Evolutionary conservation across 2,888 invertebrate genomes (phyloP).

Genomic region (Brachynemurus nebulosus): DNA sequence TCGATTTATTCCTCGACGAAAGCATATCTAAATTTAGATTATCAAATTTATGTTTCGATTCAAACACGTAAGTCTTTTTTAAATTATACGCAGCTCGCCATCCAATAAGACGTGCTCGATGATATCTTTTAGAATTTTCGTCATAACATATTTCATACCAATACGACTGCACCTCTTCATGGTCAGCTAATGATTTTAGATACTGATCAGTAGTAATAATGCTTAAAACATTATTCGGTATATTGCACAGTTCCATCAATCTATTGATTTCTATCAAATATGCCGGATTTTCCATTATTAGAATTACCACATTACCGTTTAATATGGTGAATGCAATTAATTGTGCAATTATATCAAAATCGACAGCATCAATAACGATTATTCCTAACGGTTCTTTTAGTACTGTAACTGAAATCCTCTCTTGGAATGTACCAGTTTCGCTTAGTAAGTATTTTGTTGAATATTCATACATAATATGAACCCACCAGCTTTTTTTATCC

Average conservation of each 20-base stretch:
- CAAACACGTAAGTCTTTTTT: background rate
- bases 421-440: slow-evolving; percentile 5
- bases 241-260: background rate
- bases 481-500: slow-evolving; percentile 17
- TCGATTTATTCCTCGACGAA: background rate
- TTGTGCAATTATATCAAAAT: slow-evolving; percentile 1
- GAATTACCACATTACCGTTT: background rate
- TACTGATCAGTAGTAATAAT: background rate
- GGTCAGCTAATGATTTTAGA: background rate
- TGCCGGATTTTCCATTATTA: background rate
- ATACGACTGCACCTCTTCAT: background rate
- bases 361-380: background rate
- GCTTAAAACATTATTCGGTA: background rate
- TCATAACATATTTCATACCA: background rate
- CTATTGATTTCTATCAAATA: background rate
- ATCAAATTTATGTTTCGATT: background rate
- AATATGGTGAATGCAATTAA: background rate
- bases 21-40: background rate
- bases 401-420: slow-evolving; percentile 6
- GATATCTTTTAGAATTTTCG: background rate
- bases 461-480: slow-evolving; percentile 17
- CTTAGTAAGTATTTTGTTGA: slow-evolving; percentile 11
- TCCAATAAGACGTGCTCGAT: background rate
- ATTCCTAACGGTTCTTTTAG: slow-evolving; percentile 20
- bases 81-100: background rate